Conservation (phyloP, 2,113 vertebrate genomes). For the Penelope pileata region DNA sequence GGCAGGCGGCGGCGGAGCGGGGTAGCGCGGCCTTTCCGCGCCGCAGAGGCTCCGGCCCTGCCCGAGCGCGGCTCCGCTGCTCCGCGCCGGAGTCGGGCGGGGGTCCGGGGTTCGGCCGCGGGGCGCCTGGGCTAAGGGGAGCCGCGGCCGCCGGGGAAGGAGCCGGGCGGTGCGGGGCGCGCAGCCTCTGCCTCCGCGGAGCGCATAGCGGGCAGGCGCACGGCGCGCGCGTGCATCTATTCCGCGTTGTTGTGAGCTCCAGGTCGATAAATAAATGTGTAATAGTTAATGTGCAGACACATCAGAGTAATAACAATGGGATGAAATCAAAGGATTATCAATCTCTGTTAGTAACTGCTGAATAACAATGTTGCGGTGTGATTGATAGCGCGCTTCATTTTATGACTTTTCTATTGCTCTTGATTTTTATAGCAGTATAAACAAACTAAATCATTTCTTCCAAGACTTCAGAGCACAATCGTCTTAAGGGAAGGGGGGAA, state of each 20-base stretch:
- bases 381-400: conserved; percentile 92
- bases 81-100: neutral
- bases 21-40: neutral
- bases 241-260: conserved; percentile 55
- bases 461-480: conserved; percentile 74
- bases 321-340: conserved; percentile 86
- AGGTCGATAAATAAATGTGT: conserved; percentile 79
- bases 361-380: conserved; percentile 81
- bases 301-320: conserved; percentile 84
- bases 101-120: neutral
- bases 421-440: conserved; percentile 92
- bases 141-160: neutral
- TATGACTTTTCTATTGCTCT: conserved; percentile 93
- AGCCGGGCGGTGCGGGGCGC: neutral
- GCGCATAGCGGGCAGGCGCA: neutral
- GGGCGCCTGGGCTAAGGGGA: neutral
- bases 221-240: conserved; percentile 1
- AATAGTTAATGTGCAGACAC: conserved; percentile 82
- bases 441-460: conserved; percentile 91
- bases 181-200: neutral
- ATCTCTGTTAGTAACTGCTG: conserved; percentile 84
- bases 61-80: neutral
- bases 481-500: conserved; percentile 26
- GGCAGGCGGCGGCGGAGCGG: neutral
- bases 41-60: neutral